Conservation (phyloP, 2,113 vertebrate genomes). For the Micronycteris hirsuta region DNA sequence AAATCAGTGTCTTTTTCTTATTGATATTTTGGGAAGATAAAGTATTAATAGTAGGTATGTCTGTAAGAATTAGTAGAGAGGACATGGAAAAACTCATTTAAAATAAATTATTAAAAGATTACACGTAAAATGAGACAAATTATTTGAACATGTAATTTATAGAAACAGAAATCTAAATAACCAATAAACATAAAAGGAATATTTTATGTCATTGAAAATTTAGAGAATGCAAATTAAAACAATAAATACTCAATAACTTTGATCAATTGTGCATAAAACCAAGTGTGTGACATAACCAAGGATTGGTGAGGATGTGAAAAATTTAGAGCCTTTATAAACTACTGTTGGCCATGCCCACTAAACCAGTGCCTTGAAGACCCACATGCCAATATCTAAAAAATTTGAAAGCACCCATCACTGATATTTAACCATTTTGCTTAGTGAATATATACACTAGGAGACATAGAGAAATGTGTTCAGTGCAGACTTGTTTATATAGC, state of each 20-base stretch:
- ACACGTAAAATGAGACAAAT: neutral
- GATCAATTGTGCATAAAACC: neutral
- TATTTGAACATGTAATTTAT: neutral
- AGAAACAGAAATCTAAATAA: neutral
- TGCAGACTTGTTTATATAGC: neutral
- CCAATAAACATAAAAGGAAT: neutral
- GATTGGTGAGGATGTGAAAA: neutral
- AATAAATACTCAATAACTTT: neutral
- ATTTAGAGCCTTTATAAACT: neutral
- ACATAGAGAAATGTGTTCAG: neutral
- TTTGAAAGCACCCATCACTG: neutral
- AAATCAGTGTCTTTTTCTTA: neutral
- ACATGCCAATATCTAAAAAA: neutral
- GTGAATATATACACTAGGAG: neutral
- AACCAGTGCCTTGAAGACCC: neutral
- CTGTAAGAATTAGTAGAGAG: neutral
- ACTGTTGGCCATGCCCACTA: neutral
- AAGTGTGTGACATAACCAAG: neutral
- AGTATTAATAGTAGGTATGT: neutral
- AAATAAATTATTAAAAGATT: neutral
- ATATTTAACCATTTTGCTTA: neutral
- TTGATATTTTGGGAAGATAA: neutral
- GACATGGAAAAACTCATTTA: neutral
- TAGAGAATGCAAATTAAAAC: neutral
- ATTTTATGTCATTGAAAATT: neutral